Evolutionary conservation across 2,113 vertebrate species (phyloP).

Genomic region (Xenopus laevis): DNA sequence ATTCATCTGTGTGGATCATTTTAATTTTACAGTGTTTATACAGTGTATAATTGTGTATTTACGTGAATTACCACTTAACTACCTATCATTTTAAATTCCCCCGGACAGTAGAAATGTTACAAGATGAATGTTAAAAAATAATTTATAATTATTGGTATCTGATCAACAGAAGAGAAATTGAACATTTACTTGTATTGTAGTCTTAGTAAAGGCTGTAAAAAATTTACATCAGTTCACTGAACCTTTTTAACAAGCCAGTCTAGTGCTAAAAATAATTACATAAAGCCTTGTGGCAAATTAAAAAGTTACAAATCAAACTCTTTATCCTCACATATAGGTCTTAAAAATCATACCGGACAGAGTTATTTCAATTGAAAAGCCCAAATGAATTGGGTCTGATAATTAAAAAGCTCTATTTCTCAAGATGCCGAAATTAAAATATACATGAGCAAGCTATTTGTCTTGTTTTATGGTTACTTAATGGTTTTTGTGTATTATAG

Average conservation of each 20-base stretch:
- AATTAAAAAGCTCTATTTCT: conserved; percentile 37
- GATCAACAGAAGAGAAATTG: conserved; percentile 1
- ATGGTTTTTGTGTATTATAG: conserved; percentile 10
- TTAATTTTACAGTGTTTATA: no score
- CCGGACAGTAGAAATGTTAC: no score
- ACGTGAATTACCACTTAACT: no score
- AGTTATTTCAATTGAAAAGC: conserved; percentile 28
- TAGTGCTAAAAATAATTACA: conserved; percentile 1
- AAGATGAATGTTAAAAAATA: neutral
- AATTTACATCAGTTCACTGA: neutral
- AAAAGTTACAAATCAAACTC: conserved; percentile 34
- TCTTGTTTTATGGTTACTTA: conserved; percentile 22
- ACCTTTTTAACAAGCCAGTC: conserved; percentile 17
- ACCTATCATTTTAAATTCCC: no score
- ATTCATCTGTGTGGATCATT: no score
- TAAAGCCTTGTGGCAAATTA: conserved; percentile 34
- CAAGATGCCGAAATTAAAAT: conserved; percentile 23
- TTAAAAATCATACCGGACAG: conserved; percentile 13
- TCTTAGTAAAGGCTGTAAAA: conserved; percentile 2
- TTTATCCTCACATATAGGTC: conserved; percentile 19
- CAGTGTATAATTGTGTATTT: no score
- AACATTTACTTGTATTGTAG: conserved; percentile 9
- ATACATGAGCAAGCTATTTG: conserved; percentile 6
- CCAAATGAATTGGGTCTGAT: conserved; percentile 33
- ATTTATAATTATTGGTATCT: neutral